phyloP scores from a whole-genome alignment of 2,113 vertebrate species.

The Prionailurus bengalensis region DNA sequence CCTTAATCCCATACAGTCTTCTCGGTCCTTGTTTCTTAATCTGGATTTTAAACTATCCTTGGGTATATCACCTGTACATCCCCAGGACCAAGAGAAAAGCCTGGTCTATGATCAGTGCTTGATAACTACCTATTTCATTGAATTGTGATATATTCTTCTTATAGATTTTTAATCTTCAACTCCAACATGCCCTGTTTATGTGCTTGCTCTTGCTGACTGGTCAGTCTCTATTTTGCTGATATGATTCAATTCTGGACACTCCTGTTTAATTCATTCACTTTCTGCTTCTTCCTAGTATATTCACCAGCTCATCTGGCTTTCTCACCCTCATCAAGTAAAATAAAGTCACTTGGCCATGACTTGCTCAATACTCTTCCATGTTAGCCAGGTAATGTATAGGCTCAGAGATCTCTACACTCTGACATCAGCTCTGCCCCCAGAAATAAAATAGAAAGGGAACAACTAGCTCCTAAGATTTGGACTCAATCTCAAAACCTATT shows the following conservation, averaged over 20 bases:
- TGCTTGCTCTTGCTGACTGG: not conserved
- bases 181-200: not conserved
- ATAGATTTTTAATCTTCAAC: conserved; percentile 11
- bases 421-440: not conserved
- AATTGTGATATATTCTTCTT: not conserved
- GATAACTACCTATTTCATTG: not conserved
- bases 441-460: not conserved
- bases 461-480: not conserved
- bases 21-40: not conserved
- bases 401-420: not conserved
- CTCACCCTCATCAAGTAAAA: not conserved
- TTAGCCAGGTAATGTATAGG: not conserved
- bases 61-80: not conserved
- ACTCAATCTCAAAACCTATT: not conserved
- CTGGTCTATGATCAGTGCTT: not conserved
- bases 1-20: not conserved
- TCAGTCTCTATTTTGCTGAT: not conserved
- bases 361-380: not conserved
- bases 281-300: not conserved
- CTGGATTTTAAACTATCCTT: conserved; percentile 11
- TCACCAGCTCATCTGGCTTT: not conserved
- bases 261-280: not conserved
- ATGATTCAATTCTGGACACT: not conserved
- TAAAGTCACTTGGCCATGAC: not conserved
- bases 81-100: not conserved